phyloP scores from a whole-genome alignment of 2,888 invertebrate species.

The Caenorhabditis sulstoni region DNA sequence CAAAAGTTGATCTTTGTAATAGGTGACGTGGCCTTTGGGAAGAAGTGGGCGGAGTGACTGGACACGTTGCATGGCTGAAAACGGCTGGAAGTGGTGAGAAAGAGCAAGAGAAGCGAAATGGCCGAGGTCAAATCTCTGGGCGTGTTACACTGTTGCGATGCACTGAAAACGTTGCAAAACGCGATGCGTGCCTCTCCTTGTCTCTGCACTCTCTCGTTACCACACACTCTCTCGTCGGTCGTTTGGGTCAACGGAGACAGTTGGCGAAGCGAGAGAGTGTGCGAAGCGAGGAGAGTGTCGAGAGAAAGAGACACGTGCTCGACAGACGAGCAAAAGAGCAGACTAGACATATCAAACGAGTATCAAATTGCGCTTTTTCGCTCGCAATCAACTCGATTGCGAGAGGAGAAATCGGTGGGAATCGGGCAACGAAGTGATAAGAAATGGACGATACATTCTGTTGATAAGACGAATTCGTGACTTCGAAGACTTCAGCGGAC shows the following conservation, averaged over 20 bases:
- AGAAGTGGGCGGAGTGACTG: conserved; percentile 70
- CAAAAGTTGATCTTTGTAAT: conserved; percentile 83
- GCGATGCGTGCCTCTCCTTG: conserved; percentile 3
- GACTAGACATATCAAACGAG: conserved; percentile 5
- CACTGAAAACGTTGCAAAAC: conserved; percentile 25
- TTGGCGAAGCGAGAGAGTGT: conserved; percentile 16
- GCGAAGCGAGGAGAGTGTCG: conserved; percentile 8
- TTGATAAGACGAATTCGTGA: no score
- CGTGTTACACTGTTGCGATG: conserved; percentile 20
- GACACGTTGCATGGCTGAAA: conserved; percentile 68
- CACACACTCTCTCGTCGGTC: conserved; percentile 1
- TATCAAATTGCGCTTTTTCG: no score
- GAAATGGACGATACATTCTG: no score
- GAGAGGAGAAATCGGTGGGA: no score
- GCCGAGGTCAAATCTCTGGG: conserved; percentile 2
- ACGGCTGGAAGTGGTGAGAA: not conserved
- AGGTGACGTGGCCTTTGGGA: conserved; percentile 69
- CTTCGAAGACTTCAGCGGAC: no score
- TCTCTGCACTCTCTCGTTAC: conserved; percentile 23
- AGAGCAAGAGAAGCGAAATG: conserved; percentile 47
- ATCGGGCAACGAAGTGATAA: no score
- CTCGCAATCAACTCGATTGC: no score
- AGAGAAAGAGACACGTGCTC: conserved; percentile 13
- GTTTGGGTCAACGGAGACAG: conserved; percentile 15
- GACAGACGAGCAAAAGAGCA: conserved; percentile 28